A percentile compares a stretch with the other conserved stretches of the same genome.
Evolutionary conservation across 2,113 vertebrate species (phyloP).

Genomic region (Spea multiplicata): DNA sequence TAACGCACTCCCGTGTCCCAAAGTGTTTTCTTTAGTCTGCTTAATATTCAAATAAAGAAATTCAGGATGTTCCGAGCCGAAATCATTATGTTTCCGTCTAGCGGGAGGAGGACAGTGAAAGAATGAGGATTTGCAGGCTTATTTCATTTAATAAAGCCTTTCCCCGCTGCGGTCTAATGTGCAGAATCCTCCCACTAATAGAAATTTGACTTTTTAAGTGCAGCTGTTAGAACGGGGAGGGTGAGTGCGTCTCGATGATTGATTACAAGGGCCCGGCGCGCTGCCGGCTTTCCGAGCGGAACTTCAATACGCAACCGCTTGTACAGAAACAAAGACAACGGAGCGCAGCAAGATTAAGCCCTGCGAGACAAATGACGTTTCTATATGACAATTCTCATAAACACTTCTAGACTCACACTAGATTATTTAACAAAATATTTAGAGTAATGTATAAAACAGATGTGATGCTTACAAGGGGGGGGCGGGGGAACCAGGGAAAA

Average conservation of each 20-base stretch:
- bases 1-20: neutral
- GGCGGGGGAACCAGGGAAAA: no score
- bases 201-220: conserved; percentile 1
- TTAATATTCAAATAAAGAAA: neutral
- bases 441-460: no score
- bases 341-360: no score
- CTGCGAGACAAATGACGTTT: no score
- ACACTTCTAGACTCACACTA: no score
- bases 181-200: neutral
- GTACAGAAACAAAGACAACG: no score
- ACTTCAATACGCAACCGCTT: no score
- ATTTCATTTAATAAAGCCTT: conserved; percentile 5
- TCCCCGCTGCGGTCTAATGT: neutral
- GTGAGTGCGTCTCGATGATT: neutral
- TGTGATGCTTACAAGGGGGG: no score
- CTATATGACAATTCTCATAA: no score
- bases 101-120: neutral
- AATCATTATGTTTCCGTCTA: neutral
- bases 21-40: neutral
- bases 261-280: neutral
- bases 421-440: no score
- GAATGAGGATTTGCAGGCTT: neutral
- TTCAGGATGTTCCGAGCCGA: neutral
- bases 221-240: conserved; percentile 8
- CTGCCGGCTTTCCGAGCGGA: neutral